Conservation (phyloP, 2,113 vertebrate genomes). For the Propithecus coquereli region DNA sequence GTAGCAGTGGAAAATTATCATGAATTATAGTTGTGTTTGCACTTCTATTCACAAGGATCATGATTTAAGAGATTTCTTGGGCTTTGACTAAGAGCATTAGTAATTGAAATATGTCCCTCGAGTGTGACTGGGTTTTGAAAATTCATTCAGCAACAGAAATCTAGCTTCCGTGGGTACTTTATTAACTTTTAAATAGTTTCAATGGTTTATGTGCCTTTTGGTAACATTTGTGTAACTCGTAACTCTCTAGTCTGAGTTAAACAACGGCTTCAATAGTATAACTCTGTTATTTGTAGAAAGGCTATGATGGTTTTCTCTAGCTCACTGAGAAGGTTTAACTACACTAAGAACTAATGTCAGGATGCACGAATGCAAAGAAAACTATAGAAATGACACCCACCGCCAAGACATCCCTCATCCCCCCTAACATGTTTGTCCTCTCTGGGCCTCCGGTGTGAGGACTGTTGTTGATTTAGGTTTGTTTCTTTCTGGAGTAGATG, state of each 20-base stretch:
- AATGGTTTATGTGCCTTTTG: neutral
- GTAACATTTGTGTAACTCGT: too few relatives aligned
- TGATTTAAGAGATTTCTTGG: neutral
- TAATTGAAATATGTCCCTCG: neutral
- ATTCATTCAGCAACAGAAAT: neutral
- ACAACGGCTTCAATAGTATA: neutral
- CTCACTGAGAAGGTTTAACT: neutral
- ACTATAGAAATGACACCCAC: too few relatives aligned
- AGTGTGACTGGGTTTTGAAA: neutral
- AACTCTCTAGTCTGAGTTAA: neutral
- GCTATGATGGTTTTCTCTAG: neutral
- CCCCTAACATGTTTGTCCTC: neutral
- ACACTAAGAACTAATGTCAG: too few relatives aligned
- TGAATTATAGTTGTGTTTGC: neutral
- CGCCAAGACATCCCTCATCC: too few relatives aligned
- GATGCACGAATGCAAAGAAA: neutral
- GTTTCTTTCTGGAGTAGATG: neutral
- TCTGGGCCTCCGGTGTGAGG: neutral
- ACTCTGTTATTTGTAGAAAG: neutral
- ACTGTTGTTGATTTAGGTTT: neutral
- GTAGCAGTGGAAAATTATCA: neutral
- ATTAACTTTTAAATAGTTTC: neutral
- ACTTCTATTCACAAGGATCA: neutral
- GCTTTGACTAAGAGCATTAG: neutral
- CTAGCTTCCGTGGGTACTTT: neutral